phyloP scores from a whole-genome alignment of 2,113 vertebrate genomes.

The Dasyornis broadbenti region DNA sequence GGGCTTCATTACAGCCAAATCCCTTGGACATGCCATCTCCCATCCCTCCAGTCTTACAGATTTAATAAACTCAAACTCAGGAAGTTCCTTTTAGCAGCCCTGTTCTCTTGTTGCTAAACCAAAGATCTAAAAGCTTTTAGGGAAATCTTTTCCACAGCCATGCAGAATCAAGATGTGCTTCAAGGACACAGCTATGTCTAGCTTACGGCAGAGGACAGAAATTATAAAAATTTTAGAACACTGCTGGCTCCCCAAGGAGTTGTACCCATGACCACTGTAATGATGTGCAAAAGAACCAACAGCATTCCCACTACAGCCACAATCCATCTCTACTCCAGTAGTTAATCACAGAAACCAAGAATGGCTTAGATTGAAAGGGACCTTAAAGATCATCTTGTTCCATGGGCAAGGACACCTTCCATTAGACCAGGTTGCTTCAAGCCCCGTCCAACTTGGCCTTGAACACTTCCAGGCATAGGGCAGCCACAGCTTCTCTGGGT shows the following conservation, averaged over 20 bases:
- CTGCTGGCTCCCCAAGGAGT: not conserved
- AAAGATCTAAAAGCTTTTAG: not conserved
- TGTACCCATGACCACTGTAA: not conserved
- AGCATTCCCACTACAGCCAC: not conserved
- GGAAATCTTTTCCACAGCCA: not conserved
- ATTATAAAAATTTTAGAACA: not conserved
- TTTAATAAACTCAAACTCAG: not conserved
- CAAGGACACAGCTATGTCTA: not conserved
- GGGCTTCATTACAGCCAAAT: not conserved
- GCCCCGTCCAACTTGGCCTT: accelerated
- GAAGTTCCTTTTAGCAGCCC: not conserved
- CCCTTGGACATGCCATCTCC: not conserved
- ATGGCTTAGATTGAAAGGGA: not conserved
- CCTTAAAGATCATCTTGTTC: not conserved
- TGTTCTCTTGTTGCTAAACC: not conserved
- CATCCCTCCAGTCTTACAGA: not conserved
- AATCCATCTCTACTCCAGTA: not conserved
- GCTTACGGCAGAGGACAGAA: accelerated
- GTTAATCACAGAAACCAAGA: not conserved
- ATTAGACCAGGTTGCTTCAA: accelerated
- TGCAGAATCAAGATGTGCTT: not conserved
- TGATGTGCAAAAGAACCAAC: not conserved
- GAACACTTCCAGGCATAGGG: not conserved
- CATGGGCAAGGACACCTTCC: not conserved
- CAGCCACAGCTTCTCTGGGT: not conserved